Evolutionary conservation across 2,113 vertebrate genomes (phyloP).

Genomic region (Trachemys scripta): DNA sequence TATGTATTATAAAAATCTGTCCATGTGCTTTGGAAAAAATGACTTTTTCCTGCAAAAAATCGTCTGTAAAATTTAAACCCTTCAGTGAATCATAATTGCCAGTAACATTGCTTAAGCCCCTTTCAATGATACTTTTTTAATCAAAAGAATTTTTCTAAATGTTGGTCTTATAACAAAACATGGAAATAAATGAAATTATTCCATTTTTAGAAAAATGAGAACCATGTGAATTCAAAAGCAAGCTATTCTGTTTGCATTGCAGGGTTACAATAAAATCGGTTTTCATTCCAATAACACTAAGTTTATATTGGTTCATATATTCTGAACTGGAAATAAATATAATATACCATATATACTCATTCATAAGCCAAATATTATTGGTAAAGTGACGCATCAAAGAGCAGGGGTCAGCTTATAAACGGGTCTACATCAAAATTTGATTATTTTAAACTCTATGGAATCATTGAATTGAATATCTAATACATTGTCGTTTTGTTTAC

Average conservation of each 20-base stretch:
- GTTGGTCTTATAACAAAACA: neutral
- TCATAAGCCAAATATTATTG: too few relatives aligned
- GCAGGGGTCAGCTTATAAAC: too few relatives aligned
- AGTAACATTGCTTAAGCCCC: neutral
- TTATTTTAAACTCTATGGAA: too few relatives aligned
- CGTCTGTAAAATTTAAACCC: neutral
- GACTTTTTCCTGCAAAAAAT: neutral
- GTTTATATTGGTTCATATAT: neutral
- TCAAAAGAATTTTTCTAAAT: neutral
- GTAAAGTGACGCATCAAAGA: too few relatives aligned
- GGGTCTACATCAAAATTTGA: too few relatives aligned
- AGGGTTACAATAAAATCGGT: neutral
- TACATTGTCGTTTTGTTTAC: too few relatives aligned
- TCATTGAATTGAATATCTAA: too few relatives aligned
- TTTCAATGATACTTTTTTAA: neutral
- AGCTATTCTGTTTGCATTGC: neutral
- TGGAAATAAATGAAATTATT: slow-evolving; percentile 12
- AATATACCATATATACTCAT: too few relatives aligned
- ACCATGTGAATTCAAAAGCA: neutral
- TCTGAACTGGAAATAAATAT: neutral
- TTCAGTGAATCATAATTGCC: neutral
- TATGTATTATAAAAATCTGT: slow-evolving; percentile 5
- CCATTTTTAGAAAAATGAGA: neutral
- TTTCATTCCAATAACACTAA: neutral
- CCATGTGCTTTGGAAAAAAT: slow-evolving; percentile 20